Base-by-base conservation (phyloP, 2,797 vertebrate species). In the Scyliorhinus canicula region DNA sequence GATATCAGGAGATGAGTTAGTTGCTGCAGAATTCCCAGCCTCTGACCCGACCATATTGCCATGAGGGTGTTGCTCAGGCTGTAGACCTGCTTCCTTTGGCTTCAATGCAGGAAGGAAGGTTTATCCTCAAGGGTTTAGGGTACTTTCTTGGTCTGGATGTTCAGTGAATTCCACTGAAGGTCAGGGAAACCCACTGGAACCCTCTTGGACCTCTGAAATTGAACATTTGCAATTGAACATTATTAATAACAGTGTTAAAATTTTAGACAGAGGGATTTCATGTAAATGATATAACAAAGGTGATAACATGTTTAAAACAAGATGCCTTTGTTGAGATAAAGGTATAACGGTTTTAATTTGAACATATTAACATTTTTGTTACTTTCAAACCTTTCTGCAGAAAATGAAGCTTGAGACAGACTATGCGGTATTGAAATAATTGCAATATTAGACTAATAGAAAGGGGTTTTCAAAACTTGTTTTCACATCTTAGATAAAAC, bases 401-500 rank as follows among this genome's bases (percentile, higher is more conserved):
- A 85, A 85, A 6, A 44, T 52, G 28, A 50, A 85, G 9, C 47
- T 4, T 11, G 2, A 31, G 82, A 4, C 24, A 85, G 77, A 4
- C 47, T 9, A 28, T 24, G 47, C 12, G 50, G 24, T 2, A 26
- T 52, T 85, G 50, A 50, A 85, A 85, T 52, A 50, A 50, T 24
- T 85, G 82, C n/a, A n/a, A n/a, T n/a, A n/a, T n/a, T n/a, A n/a
- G n/a, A n/a, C n/a, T n/a, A n/a, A n/a, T n/a, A n/a, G n/a, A n/a
- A n/a, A n/a, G n/a, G n/a, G n/a, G n/a, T n/a, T n/a, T n/a, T n/a
- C n/a, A n/a, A n/a, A n/a, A n/a, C n/a, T 91, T 57, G 52, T 63
- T 91, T 91, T n/a, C 31, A n/a, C 86, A 91, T 19, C 35, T 91
- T 6, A 91, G 40, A n/a, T 91, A 91, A 93, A 60, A 63, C 35